phyloP scores from a whole-genome alignment of 2,113 vertebrate genomes.

The Ardeotis arabs region DNA sequence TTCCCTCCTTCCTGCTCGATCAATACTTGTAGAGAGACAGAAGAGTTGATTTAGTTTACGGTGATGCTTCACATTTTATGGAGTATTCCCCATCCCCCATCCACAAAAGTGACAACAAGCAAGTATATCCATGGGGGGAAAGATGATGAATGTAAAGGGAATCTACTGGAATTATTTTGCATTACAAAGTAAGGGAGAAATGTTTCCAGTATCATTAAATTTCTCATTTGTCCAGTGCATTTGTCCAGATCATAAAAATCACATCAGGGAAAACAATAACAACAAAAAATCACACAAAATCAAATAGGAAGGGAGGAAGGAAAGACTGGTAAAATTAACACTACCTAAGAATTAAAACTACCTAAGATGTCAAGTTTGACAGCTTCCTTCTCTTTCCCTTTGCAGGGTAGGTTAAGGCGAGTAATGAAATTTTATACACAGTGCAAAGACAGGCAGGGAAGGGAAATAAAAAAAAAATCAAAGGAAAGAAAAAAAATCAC shows the following conservation, averaged over 20 bases:
- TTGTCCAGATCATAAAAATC: constrained; percentile 19
- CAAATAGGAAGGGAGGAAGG: background rate
- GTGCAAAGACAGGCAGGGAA: background rate
- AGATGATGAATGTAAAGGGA: background rate
- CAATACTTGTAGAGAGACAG: background rate
- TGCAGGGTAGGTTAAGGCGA: background rate
- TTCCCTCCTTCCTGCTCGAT: background rate
- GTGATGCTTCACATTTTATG: background rate
- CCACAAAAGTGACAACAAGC: background rate
- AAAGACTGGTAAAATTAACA: background rate
- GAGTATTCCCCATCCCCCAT: background rate
- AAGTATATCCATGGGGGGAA: background rate
- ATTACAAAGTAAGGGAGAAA: constrained; percentile 11
- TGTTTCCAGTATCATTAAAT: constrained; percentile 49
- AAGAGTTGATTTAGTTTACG: constrained; percentile 10
- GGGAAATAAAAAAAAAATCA: background rate
- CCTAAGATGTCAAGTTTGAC: background rate
- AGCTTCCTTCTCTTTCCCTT: background rate
- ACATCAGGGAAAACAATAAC: background rate
- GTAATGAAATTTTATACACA: background rate
- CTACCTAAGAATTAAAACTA: background rate
- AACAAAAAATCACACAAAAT: background rate
- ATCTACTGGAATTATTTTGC: background rate
- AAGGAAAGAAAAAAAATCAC: background rate
- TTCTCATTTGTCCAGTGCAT: constrained; percentile 39